Conservation (phyloP, 2,888 invertebrate species). For the Tenodera sinensis region DNA sequence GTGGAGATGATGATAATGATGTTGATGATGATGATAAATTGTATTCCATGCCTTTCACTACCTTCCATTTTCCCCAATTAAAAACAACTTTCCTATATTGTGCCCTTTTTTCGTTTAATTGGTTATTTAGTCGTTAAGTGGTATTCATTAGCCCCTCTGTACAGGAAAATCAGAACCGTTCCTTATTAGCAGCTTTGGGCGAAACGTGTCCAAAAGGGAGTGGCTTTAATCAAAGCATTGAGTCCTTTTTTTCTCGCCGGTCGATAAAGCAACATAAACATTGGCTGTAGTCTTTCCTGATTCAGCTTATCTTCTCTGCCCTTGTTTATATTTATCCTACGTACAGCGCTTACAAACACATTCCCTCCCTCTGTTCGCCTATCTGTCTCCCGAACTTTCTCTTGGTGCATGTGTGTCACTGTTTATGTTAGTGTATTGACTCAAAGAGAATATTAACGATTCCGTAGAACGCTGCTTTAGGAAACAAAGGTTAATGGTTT, state of each 20-base stretch:
- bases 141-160: background rate
- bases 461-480: background rate
- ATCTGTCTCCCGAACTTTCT: background rate
- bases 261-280: background rate
- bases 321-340: background rate
- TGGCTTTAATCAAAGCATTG: background rate
- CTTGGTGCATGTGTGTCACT: background rate
- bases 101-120: no score
- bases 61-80: no score
- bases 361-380: background rate
- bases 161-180: background rate
- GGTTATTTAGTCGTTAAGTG: background rate
- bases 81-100: no score
- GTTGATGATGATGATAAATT: no score
- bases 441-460: background rate
- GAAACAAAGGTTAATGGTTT: background rate
- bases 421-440: background rate
- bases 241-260: background rate
- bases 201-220: background rate
- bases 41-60: no score
- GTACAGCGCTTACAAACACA: background rate
- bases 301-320: background rate
- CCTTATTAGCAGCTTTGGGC: background rate
- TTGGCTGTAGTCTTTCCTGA: background rate
- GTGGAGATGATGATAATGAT: no score